Evolutionary conservation across 2,888 invertebrate genomes (phyloP), one percentile per base, ranked within the genome.

Genomic region (Pandemis corylana): DNA sequence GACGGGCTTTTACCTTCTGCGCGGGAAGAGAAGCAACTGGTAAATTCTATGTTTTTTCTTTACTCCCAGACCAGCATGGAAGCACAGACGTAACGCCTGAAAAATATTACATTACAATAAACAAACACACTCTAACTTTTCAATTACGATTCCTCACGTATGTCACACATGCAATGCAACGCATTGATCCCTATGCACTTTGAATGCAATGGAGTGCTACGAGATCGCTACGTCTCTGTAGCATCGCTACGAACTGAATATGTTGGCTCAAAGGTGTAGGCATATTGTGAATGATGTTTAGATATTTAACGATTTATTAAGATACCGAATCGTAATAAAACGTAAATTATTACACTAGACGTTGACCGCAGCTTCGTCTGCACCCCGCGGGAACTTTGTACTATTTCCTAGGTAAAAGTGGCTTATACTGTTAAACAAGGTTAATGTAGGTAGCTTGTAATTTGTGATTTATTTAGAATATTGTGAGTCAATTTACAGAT

Each of bases 111-210:
- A 53, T 53, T 53, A 15, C 9, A 49, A 10, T 10, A 49, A 49
- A 12, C 6, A 15, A 53, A 49, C 49, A 49, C 12, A 0, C 20
- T 20, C 20, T n/a, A 12, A 5, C 46, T 46, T 68, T 68, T 68
- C 73, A 49, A 64, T 68, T 68, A 59, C 64, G 41, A 59, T 69
- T 65, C n/a, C 64, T 51, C 51, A 61, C 69, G 69, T 69, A 74
- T 65, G 69, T 65, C 69, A 51, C 69, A 69, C 41, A 74, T 65
- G 68, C 73, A 51, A 51, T 65, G 73, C 68, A 41, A 73, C 41
- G 53, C 46, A 59, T 65, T 74, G 73, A 74, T 69, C 73, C 69
- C 59, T 64, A 69, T 73, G 65, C 73, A 74, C 69, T 74, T 69
- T 65, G 69, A 74, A 74, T 74, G 73, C 73, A 74, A 61, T 74